phyloP scores from a whole-genome alignment of 2,888 invertebrate species.

The Poecilus cupreus region DNA sequence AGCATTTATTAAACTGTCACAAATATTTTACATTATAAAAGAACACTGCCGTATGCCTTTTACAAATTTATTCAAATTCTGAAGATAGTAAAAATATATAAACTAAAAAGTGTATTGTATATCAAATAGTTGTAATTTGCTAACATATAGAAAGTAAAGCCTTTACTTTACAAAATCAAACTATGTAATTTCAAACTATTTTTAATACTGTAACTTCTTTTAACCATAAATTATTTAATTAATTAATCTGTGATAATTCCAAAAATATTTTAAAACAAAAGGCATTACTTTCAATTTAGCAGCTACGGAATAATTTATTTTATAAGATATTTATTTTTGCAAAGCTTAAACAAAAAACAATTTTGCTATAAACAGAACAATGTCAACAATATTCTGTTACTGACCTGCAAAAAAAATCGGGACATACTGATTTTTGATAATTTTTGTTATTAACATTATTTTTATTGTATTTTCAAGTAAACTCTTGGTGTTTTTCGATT shows the following conservation, averaged over 20 bases:
- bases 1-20: constrained; percentile 39
- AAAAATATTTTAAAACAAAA: constrained; percentile 1
- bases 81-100: constrained; percentile 53
- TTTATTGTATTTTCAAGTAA: too few species aligned
- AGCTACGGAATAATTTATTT: neutral
- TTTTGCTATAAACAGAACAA: too few species aligned
- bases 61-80: constrained; percentile 26
- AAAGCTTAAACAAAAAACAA: neutral
- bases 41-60: constrained; percentile 56
- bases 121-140: neutral
- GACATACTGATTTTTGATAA: too few species aligned
- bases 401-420: too few species aligned
- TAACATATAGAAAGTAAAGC: constrained; percentile 8
- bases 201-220: neutral
- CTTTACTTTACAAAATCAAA: neutral
- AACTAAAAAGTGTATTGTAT: constrained; percentile 11
- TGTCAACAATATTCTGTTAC: too few species aligned
- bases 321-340: constrained; percentile 9
- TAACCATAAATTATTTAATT: neutral
- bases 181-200: constrained; percentile 2
- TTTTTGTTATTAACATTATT: too few species aligned
- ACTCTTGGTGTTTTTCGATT: too few species aligned
- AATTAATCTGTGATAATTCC: constrained; percentile 37
- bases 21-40: constrained; percentile 32
- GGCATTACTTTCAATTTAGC: constrained; percentile 27